These are phyloP conservation scores for Elegia similella DNA, from an alignment of 2,888 invertebrate genomes.

Conservation along the genomic window DNA sequence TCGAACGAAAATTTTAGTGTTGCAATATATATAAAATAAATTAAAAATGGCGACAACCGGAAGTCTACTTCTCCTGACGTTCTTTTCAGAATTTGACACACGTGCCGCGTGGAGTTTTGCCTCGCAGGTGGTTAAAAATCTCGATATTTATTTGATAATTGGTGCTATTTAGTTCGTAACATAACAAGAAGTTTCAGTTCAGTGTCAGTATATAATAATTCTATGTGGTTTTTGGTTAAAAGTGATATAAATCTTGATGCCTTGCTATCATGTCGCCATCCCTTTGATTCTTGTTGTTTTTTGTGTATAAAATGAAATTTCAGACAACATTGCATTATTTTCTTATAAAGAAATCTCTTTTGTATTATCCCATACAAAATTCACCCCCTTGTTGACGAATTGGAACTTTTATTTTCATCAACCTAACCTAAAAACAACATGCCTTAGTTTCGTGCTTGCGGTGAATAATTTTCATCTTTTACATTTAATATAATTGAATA, in stretches of 20 bases:
- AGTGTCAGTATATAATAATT: conserved; percentile 47
- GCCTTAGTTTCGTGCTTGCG: not conserved
- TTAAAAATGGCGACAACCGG: conserved; percentile 64
- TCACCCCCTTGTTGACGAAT: not conserved
- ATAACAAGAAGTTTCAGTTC: conserved; percentile 32
- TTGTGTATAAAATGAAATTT: not conserved
- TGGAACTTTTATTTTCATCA: conserved; percentile 1
- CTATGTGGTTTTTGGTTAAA: conserved; percentile 50
- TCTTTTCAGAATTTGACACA: conserved; percentile 79
- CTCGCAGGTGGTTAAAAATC: conserved; percentile 73
- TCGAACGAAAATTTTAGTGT: conserved; percentile 29
- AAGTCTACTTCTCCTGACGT: conserved; percentile 63
- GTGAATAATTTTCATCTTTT: not conserved
- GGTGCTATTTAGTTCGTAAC: conserved; percentile 41
- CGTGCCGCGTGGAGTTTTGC: conserved; percentile 81
- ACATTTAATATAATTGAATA: not conserved
- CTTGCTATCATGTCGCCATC: conserved; percentile 53
- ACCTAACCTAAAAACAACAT: conserved; percentile 28
- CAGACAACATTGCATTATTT: too few relatives aligned
- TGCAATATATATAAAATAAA: conserved; percentile 49
- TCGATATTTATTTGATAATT: conserved; percentile 45
- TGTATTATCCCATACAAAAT: too few relatives aligned
- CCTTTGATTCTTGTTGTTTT: conserved; percentile 33
- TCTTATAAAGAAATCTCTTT: not conserved
- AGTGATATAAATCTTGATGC: conserved; percentile 37